phyloP scores from a whole-genome alignment of 2,888 invertebrate genomes.

The Tetrapedia diversipes region DNA sequence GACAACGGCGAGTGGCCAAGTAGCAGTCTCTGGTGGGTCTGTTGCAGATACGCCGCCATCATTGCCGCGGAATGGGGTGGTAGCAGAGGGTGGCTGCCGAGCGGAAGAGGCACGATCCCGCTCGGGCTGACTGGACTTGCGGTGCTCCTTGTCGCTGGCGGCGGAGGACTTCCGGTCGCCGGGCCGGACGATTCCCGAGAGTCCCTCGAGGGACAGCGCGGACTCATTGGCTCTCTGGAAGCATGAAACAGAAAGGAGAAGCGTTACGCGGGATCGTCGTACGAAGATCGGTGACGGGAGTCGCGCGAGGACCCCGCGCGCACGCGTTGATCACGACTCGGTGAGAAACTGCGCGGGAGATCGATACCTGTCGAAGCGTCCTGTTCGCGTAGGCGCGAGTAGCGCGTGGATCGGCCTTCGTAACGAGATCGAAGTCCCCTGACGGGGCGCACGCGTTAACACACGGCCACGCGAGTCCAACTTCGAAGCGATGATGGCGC shows the following conservation, averaged over 20 bases:
- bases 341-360: constrained; percentile 13
- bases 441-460: too few species aligned
- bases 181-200: constrained; percentile 87
- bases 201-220: constrained; percentile 92
- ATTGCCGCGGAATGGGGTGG: constrained; percentile 91
- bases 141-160: constrained; percentile 84
- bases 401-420: constrained; percentile 52
- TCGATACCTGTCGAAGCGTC: constrained; percentile 62
- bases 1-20: constrained; percentile 86
- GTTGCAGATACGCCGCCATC: constrained; percentile 91
- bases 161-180: constrained; percentile 89
- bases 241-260: constrained; percentile 75
- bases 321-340: constrained; percentile 5
- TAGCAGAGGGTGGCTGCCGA: constrained; percentile 87
- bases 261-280: constrained; percentile 57
- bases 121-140: constrained; percentile 86
- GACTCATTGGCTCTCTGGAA: constrained; percentile 90
- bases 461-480: not conserved
- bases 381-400: too few species aligned
- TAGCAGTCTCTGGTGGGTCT: constrained; percentile 89
- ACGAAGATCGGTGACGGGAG: not conserved
- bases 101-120: constrained; percentile 87
- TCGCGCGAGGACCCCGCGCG: not conserved
- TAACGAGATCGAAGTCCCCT: too few species aligned
- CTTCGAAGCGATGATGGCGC: too few species aligned